Base-by-base conservation (phyloP, 2,888 invertebrate species). In the Sphaerophoria taeniata region DNA sequence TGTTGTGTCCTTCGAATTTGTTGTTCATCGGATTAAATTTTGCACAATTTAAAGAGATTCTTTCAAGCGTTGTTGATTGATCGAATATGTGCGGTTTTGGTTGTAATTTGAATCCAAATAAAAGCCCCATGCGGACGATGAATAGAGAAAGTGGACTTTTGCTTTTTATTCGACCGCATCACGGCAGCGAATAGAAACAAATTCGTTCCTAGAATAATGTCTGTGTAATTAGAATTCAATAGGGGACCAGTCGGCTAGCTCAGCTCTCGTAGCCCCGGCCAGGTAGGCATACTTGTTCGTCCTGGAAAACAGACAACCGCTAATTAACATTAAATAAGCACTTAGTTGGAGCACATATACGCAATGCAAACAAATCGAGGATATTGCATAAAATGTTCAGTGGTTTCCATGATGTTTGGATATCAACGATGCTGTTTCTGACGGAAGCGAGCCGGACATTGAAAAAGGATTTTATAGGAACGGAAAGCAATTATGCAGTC, bases 291-390 rank as follows among this genome's bases (percentile, higher is more conserved):
- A n/a, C n/a, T 43, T 43, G 39, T 58, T 53, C 34, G 80, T 84
- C 51, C 75, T 71, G 49, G 67, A 61, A 61, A 80, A 84, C 58
- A 72, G 63, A 61, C 69, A 84, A 84, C 84, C 84, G 76, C 84
- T 84, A 80, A 84, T 84, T 84, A 84, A 84, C 75, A 76, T 84
- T 75, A 80, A 84, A 84, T 80, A 84, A 80, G 80, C 80, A 84
- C 84, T 84, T 80, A 76, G 80, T 49, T 56, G 6, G 45, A 16
- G 53, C n/a, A n/a, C n/a, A n/a, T 53, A 39, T 77, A 71, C 79
- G 60, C 69, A 76, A 63, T 76, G 61, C 61, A 61, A 67, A 39
- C 39, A 45, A 56, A 47, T 51, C 3, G 34, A 63, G 34, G 39
- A 45, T 9, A 53, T 4, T n/a, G n/a, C n/a, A n/a, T n/a, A n/a